Conservation (phyloP, 2,888 invertebrate species). For the Hirtodrosophila alboralis region DNA sequence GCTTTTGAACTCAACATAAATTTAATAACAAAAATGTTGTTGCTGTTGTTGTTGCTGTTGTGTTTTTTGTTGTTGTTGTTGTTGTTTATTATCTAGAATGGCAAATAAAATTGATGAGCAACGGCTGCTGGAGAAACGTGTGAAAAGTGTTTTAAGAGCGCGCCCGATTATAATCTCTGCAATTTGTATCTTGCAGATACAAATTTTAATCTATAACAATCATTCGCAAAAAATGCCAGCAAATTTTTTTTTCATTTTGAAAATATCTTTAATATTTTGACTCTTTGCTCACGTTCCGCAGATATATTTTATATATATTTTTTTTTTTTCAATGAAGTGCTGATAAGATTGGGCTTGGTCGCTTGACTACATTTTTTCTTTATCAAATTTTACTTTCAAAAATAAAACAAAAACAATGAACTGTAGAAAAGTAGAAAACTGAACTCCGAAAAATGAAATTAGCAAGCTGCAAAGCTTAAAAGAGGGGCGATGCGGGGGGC, state of each 20-base stretch:
- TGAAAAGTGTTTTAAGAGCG: slow-evolving; percentile 33
- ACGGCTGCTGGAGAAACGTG: slow-evolving; percentile 39
- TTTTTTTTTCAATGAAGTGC: slow-evolving; percentile 44
- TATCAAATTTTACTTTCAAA: slow-evolving; percentile 40
- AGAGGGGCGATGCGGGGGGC: background rate
- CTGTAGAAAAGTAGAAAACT: slow-evolving; percentile 36
- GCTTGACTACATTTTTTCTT: slow-evolving; percentile 21
- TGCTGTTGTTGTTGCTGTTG: slow-evolving; percentile 45
- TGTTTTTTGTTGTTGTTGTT: slow-evolving; percentile 36
- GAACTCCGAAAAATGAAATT: slow-evolving; percentile 66
- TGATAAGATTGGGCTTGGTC: slow-evolving; percentile 46
- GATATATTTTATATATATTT: too few species aligned
- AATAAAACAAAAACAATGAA: slow-evolving; percentile 1
- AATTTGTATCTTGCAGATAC: slow-evolving; percentile 37
- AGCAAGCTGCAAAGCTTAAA: slow-evolving; percentile 42
- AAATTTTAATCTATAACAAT: slow-evolving; percentile 29
- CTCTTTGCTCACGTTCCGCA: slow-evolving; percentile 36
- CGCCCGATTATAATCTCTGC: slow-evolving; percentile 38
- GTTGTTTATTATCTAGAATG: slow-evolving; percentile 66
- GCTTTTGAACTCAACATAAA: slow-evolving; percentile 77
- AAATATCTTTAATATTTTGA: slow-evolving; percentile 16
- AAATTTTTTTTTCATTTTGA: slow-evolving; percentile 10
- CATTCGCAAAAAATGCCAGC: slow-evolving; percentile 29
- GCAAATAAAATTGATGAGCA: slow-evolving; percentile 33
- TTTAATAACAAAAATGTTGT: slow-evolving; percentile 74